These are phyloP conservation scores for Anagyrus pseudococci DNA, from an alignment of 2,888 invertebrate genomes.

Conservation along the genomic window DNA sequence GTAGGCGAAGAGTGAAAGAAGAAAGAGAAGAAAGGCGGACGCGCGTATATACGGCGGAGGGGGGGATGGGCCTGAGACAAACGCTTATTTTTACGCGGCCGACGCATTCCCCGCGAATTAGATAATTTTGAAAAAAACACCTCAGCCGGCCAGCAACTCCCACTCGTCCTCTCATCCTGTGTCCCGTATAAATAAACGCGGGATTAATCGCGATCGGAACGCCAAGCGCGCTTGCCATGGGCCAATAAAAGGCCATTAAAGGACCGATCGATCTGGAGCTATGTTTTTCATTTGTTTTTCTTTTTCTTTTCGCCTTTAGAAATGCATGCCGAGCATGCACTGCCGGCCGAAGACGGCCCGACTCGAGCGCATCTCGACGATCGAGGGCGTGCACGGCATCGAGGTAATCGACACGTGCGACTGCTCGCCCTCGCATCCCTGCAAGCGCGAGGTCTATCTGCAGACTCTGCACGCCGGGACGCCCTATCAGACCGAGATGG, in stretches of 20 bases:
- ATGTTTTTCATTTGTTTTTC: too few relatives aligned
- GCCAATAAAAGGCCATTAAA: not conserved
- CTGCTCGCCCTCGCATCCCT: conserved; percentile 53
- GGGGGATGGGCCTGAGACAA: too few relatives aligned
- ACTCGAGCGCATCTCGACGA: conserved; percentile 58
- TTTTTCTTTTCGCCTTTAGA: not conserved
- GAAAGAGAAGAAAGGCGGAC: too few relatives aligned
- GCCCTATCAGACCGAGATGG: conserved; percentile 58
- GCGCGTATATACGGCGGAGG: too few relatives aligned
- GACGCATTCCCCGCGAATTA: too few relatives aligned
- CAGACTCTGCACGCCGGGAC: conserved; percentile 58
- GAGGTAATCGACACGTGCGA: conserved; percentile 58
- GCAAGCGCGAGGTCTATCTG: conserved; percentile 54
- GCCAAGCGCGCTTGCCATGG: not conserved
- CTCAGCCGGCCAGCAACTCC: too few relatives aligned
- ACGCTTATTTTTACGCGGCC: not conserved
- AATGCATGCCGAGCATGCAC: conserved; percentile 26
- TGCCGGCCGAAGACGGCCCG: conserved; percentile 56
- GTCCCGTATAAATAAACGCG: not conserved
- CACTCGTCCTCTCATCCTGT: not conserved
- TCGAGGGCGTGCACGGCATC: conserved; percentile 57
- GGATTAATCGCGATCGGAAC: not conserved
- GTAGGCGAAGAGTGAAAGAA: conserved; percentile 2
- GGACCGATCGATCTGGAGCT: too few relatives aligned
- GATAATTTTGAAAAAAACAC: too few relatives aligned